A percentile compares a stretch with the other conserved stretches of the same genome.
These are phyloP conservation scores for Melanitta fusca DNA, from an alignment of 2,797 vertebrate genomes.

Conservation along the genomic window DNA sequence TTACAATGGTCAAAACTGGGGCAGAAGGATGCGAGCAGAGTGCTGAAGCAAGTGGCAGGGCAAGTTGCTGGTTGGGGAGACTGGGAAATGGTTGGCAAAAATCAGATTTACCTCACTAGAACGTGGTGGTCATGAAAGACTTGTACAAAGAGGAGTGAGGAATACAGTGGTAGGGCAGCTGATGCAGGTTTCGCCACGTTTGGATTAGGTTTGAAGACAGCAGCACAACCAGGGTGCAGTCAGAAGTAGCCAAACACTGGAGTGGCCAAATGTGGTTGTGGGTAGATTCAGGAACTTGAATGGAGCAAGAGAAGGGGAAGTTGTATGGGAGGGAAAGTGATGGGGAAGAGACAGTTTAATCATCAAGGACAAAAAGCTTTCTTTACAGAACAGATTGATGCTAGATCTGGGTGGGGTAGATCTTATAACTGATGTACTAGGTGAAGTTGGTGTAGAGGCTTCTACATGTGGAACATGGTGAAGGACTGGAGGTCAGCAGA, in stretches of 20 bases:
- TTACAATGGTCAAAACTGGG: not conserved
- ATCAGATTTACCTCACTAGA: not conserved
- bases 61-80: not conserved
- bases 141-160: not conserved
- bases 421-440: no score
- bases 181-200: not conserved
- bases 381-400: not conserved
- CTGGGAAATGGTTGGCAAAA: not conserved
- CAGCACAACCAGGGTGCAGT: not conserved
- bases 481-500: not conserved
- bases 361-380: not conserved
- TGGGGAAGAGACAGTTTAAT: not conserved
- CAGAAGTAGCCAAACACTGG: not conserved
- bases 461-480: no score
- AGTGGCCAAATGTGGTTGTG: not conserved
- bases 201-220: not conserved
- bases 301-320: not conserved
- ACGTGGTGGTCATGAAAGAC: not conserved
- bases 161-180: not conserved
- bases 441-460: no score
- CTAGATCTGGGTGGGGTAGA: not conserved
- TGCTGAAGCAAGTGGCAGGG: not conserved
- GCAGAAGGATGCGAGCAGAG: rapidly evolving
- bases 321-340: not conserved
- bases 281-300: not conserved